Base-by-base conservation (phyloP, 2,113 vertebrate genomes). In the Heterocephalus glaber region DNA sequence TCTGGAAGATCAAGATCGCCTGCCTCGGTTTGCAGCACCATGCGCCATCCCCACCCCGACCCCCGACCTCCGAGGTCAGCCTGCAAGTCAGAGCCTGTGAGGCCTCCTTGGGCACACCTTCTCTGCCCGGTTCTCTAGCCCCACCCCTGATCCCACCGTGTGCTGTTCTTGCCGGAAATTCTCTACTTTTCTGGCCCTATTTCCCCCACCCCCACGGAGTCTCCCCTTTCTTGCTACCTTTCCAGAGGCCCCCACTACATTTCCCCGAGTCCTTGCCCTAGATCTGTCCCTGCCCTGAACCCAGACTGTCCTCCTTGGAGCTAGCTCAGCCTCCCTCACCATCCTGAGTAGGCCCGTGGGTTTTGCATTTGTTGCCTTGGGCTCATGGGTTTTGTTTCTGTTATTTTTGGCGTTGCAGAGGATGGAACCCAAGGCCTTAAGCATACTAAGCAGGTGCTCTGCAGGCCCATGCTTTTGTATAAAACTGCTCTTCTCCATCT, bases 1-100 rank as follows among this genome's bases (percentile, higher is more conserved):
- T 76, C 20, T 92, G 92, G 22, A 97, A 92, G 90, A 86, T 85
- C 68, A 88, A 74, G 89, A 95, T 66, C 72, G 93, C 33, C 79
- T 76, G 85, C 88, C 63, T 94, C 9, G 10, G 68, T 47, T 17
- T 14, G 28, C 28, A 52, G 24, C 10, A n/a, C 60, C 8, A 0
- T 1, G 5, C 19, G 9, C 76, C 35, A n/a, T 4, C 60, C 7
- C 30, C 10, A 28, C 30, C 6, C 26, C 12, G 38, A 44, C 10
- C 22, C 26, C 54, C 13, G 7, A 11, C 49, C 47, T 81, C 87
- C 3, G 0, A 94, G 7, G 33, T 95, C 65, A 61, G n/a, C 33
- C 92, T 47, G 1, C 0, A 70, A 82, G 16, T 12, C 65, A 58
- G 61, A 38, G 28, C 13, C 28, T 3, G 35, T 44, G 22, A 19